phyloP scores from a whole-genome alignment of 2,113 vertebrate species.

The Ploceus nigricollis region DNA sequence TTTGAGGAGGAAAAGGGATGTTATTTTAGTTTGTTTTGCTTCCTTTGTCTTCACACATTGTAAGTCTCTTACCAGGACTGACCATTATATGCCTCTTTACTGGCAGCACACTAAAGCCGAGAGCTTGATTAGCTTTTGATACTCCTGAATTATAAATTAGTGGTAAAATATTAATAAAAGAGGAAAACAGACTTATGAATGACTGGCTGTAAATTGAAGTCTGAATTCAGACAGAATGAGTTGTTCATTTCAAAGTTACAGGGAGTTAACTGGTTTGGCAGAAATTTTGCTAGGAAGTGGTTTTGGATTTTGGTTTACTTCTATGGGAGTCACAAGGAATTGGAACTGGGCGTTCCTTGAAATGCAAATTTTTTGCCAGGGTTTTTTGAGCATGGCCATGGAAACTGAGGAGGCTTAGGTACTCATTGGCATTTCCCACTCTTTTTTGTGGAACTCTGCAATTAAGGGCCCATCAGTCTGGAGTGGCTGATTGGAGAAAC shows the following conservation, averaged over 20 bases:
- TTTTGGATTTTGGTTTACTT: conserved; percentile 45
- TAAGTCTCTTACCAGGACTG: background rate
- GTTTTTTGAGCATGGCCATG: conserved; percentile 44
- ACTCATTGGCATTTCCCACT: conserved; percentile 37
- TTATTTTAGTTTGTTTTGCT: background rate
- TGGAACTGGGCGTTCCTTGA: conserved; percentile 51
- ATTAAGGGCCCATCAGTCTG: conserved; percentile 60
- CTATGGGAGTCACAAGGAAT: background rate
- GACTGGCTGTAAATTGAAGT: background rate
- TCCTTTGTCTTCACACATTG: background rate
- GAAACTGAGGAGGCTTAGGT: conserved; percentile 42
- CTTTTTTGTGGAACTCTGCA: conserved; percentile 52
- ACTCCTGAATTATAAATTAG: background rate
- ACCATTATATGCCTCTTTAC: background rate
- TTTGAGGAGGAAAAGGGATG: background rate
- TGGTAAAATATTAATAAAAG: background rate
- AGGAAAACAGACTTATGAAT: background rate
- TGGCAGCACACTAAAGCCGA: background rate
- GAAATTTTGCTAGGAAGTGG: conserved; percentile 51
- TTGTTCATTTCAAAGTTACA: conserved; percentile 8
- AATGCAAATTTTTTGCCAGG: conserved; percentile 56
- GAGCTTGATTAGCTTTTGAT: background rate
- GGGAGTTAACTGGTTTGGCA: conserved; percentile 22
- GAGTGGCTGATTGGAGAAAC: conserved; percentile 39
- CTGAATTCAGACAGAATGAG: background rate